These are phyloP conservation scores for Florisuga fusca DNA, from an alignment of 2,797 vertebrate genomes.

Conservation along the genomic window DNA sequence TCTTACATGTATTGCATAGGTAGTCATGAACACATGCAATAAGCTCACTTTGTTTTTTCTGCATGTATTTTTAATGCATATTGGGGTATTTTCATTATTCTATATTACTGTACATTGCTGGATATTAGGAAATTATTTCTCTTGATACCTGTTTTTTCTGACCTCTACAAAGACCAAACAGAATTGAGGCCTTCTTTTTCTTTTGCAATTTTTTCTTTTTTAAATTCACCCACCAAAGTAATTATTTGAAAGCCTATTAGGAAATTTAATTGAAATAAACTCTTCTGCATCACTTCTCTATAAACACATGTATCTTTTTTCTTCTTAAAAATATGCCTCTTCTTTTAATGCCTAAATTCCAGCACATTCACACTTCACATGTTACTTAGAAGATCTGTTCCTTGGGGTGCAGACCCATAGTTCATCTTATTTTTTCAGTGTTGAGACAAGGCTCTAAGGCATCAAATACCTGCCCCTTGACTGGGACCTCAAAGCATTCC, in stretches of 20 bases:
- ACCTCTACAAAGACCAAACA: neutral
- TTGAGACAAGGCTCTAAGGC: neutral
- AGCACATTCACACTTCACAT: neutral
- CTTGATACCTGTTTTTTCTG: neutral
- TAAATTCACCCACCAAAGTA: neutral
- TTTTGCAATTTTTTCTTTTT: neutral
- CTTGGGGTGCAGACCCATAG: neutral
- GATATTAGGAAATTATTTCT: neutral
- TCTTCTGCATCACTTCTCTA: neutral
- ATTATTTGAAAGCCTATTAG: neutral
- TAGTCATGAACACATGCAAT: neutral
- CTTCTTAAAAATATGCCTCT: neutral
- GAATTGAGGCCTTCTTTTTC: neutral
- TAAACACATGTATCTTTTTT: neutral
- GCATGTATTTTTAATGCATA: neutral
- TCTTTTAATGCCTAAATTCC: neutral
- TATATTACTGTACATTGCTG: neutral
- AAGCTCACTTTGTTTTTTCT: neutral
- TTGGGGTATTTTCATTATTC: neutral
- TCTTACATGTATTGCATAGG: neutral
- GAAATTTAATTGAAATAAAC: neutral
- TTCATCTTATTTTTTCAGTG: neutral
- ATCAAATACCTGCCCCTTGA: neutral
- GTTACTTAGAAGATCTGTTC: accelerated
- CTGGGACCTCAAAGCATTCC: neutral